Evolutionary conservation across 1,140 invertebrate species (phyloP).

Genomic region (Brachionus asplanchnoidis): DNA sequence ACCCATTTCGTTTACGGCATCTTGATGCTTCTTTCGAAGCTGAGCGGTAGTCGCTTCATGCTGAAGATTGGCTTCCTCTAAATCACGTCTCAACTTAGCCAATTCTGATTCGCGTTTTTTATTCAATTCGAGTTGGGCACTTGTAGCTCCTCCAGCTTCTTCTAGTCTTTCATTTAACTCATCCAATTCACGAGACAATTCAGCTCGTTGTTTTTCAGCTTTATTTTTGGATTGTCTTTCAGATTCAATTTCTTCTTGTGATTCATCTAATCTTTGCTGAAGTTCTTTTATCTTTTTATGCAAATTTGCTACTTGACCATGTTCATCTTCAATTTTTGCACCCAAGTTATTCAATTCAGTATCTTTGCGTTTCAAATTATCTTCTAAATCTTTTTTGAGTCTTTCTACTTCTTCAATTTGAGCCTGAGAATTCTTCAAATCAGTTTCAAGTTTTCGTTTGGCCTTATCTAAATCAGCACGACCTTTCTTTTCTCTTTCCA

Average conservation of each 20-base stretch:
- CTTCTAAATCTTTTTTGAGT: conserved; percentile 95
- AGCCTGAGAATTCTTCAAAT: conserved; percentile 96
- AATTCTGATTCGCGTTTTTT: conserved; percentile 98
- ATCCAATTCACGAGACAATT: conserved; percentile 87
- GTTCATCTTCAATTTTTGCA: conserved; percentile 95
- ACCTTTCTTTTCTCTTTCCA: conserved; percentile 97
- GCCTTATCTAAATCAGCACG: conserved; percentile 94
- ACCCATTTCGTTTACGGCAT: conserved; percentile 89
- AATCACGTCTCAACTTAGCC: conserved; percentile 90
- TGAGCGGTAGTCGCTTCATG: conserved; percentile 97
- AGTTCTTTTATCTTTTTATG: conserved; percentile 99
- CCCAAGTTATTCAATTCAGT: conserved; percentile 88
- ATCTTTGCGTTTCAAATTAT: conserved; percentile 73
- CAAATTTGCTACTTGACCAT: conserved; percentile 84
- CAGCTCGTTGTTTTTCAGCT: conserved; percentile 92
- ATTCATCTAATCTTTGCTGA: conserved; percentile 75
- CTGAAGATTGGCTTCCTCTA: conserved; percentile 96
- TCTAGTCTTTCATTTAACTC: conserved; percentile 93
- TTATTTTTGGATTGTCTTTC: conserved; percentile 78
- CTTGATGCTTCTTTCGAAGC: conserved; percentile 94
- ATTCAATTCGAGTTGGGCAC: conserved; percentile 96
- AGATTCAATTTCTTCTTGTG: conserved; percentile 93
- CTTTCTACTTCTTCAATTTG: conserved; percentile 92
- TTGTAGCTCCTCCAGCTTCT: conserved; percentile 98
- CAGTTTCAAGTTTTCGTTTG: conserved; percentile 85